Evolutionary conservation across 2,113 vertebrate species (phyloP).

Genomic region (Phycodurus eques): DNA sequence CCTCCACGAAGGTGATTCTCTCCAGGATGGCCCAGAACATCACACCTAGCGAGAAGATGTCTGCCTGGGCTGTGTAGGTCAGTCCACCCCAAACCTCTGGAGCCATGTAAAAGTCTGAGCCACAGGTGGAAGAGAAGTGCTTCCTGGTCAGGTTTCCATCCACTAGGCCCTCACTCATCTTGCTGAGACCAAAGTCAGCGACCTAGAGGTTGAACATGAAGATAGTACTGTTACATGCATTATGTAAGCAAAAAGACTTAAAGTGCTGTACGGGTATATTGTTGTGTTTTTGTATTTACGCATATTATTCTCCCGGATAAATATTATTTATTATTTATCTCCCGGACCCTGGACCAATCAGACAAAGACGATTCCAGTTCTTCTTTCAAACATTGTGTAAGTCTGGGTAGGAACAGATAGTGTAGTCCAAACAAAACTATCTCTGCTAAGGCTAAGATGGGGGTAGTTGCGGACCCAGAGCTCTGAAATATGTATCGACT

Average conservation of each 20-base stretch:
- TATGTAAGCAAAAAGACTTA: neutral
- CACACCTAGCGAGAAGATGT: conserved; percentile 96
- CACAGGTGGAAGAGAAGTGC: conserved; percentile 92
- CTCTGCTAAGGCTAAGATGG: too few relatives aligned
- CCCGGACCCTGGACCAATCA: too few relatives aligned
- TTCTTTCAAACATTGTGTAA: too few relatives aligned
- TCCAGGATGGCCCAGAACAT: conserved; percentile 98
- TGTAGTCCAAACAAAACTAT: too few relatives aligned
- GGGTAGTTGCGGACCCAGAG: too few relatives aligned
- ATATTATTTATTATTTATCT: too few relatives aligned
- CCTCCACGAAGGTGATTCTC: conserved; percentile 90
- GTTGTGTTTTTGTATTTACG: too few relatives aligned
- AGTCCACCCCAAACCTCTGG: conserved; percentile 96
- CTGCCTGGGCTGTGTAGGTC: conserved; percentile 92
- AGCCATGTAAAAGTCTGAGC: conserved; percentile 98
- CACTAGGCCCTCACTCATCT: conserved; percentile 79
- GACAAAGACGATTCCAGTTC: too few relatives aligned
- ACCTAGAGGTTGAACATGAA: conserved; percentile 64
- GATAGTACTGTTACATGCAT: neutral
- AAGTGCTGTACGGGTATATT: neutral
- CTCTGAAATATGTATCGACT: too few relatives aligned
- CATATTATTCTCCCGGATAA: too few relatives aligned
- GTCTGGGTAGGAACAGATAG: too few relatives aligned
- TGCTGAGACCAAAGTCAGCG: conserved; percentile 95
- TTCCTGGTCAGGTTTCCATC: conserved; percentile 78